Evolutionary conservation across 2,113 vertebrate species (phyloP).

Genomic region (Prunella himalayana): DNA sequence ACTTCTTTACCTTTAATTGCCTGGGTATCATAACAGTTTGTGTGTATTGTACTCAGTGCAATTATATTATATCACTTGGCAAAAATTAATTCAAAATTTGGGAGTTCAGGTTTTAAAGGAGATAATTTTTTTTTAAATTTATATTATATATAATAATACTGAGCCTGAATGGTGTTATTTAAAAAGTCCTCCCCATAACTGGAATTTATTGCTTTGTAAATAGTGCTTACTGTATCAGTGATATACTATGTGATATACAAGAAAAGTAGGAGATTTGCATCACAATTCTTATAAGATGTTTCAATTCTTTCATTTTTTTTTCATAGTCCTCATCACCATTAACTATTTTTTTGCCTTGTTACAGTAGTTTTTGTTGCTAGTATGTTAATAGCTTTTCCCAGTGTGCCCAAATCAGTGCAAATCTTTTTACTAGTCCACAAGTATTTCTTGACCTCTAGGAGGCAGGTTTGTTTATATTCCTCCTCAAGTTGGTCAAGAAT

Average conservation of each 20-base stretch:
- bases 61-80: neutral
- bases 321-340: neutral
- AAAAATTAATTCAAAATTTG: neutral
- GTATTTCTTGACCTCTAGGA: neutral
- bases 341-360: neutral
- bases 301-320: neutral
- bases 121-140: neutral
- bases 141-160: neutral
- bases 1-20: neutral
- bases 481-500: neutral
- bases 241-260: neutral
- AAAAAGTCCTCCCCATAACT: neutral
- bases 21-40: neutral
- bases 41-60: neutral
- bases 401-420: neutral
- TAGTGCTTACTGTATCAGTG: neutral
- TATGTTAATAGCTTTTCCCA: neutral
- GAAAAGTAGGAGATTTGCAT: neutral
- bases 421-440: neutral
- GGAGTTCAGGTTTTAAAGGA: neutral
- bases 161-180: neutral
- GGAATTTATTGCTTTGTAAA: neutral
- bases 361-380: neutral
- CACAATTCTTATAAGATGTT: neutral
- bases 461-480: neutral